Evolutionary conservation across 2,888 invertebrate species (phyloP), one percentile per base, ranked within the genome.

Genomic region (Ophion ventricosus): DNA sequence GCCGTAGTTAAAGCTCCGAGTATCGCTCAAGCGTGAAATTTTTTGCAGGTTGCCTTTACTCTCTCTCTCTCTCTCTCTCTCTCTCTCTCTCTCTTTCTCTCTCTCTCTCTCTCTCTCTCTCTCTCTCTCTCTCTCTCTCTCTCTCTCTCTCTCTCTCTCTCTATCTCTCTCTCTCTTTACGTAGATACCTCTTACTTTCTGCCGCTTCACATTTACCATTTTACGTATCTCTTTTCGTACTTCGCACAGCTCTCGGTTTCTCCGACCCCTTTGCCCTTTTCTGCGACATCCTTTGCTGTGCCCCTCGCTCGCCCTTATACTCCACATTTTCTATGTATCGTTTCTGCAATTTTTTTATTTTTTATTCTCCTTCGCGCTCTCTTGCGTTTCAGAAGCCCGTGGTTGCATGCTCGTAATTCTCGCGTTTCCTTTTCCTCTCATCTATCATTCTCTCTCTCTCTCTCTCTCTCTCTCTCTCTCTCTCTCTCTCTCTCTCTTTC

Each of bases 1-100:
- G 82, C 80, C 80, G 80, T 66, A 66, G 79, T 72, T 72, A 72
- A 79, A 79, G 64, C 79, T 20, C 64, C 40, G 11, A 29, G 70
- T 25, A 64, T 82, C 76, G 63, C 49, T 63, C 43, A 40, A 57
- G 56, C 63, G 56, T 63, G 26, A 25, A 70, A 72, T 66, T 82
- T 76, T 77, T 82, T 77, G 57, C 72, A 70, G 63, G 17, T 70
- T 76, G 29, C 77, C 43, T 35, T 77, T n/a, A 8, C 59, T 57
- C 20, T 57, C 61, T 35, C 26, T 25, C 29, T 63, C 43, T 49
- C 26, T 54, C n/a, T 63, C 23, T 73, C 26, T 43, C 29, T 63
- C 43, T 49, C 26, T 54, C n/a, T 63, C 23, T 73, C 26, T 40
- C 29, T 63, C 43, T 43, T 17, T 49, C 17, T 63, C 23, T 73